These are phyloP conservation scores for Vidua chalybeata DNA, from an alignment of 2,113 vertebrate genomes.

Conservation along the genomic window DNA sequence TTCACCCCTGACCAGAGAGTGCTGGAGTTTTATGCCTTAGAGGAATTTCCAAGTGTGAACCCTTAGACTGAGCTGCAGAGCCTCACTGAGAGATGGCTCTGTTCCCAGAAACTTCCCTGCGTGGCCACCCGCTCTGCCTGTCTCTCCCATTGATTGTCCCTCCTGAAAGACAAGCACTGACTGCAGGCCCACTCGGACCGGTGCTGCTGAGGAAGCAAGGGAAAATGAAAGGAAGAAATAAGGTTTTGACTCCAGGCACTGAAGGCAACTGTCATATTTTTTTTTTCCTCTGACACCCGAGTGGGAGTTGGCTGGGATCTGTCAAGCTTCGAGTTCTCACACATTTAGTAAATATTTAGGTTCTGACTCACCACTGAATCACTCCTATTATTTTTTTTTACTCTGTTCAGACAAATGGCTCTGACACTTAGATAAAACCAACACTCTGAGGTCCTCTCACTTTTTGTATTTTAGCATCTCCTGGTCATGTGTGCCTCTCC, in stretches of 20 bases:
- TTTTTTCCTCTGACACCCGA: neutral
- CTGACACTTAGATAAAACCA: neutral
- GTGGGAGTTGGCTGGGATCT: neutral
- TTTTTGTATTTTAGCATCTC: neutral
- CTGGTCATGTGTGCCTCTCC: neutral
- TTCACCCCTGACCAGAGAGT: neutral
- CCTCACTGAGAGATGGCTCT: neutral
- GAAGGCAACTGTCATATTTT: neutral
- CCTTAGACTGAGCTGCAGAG: neutral
- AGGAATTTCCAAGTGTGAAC: neutral
- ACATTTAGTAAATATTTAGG: constrained; percentile 23
- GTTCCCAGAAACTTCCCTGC: neutral
- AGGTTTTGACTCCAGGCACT: neutral
- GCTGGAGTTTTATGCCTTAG: neutral
- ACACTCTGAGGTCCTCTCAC: neutral
- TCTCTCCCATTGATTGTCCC: neutral
- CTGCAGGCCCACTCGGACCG: fast-evolving
- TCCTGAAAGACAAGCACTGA: neutral
- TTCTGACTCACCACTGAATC: constrained; percentile 29
- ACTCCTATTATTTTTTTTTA: neutral
- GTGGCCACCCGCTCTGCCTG: neutral
- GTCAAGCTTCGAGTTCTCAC: constrained; percentile 16
- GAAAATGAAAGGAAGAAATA: neutral
- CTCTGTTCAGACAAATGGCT: neutral
- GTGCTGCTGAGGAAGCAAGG: neutral